Evolutionary conservation across 1,140 invertebrate species (phyloP), one percentile per base, ranked within the genome.

Genomic region (Arctopsyche grandis): DNA sequence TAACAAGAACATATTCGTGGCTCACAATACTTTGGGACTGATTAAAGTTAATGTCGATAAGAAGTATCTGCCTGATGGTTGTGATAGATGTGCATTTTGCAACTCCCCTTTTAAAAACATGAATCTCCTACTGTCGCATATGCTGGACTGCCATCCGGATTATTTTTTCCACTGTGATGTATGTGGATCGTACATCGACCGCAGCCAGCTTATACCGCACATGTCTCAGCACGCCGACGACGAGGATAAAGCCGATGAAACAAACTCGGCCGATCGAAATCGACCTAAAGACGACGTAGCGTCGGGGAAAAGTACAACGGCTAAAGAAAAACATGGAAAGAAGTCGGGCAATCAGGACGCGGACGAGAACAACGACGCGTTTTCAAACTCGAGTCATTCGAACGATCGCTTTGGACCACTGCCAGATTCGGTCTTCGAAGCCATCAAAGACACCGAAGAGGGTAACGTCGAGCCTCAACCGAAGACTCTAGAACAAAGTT

Each of bases 341-440:
- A 22, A 66, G 16, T 69, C 70, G 46, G 1, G 7, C 16, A 43
- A 43, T 9, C 60, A 66, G 5, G 9, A 52, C 24, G 19, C 52
- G n/a, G 26, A 79, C 14, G 75, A 26, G 10, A 52, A 81, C n/a
- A 73, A 84, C 19, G 79, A 76, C 38, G 77, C 82, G 24, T 86
- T 86, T 79, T 86, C 84, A 4, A 85, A 84, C 19, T 85, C 84
- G 56, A 85, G 85, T 80, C 85, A 85, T 79, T 80, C 83, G 19
- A 84, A 85, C 24, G 80, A 84, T 29, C 80, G 79, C 9, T 85
- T 85, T 63, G 84, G 75, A 1, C 84, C 84, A 9, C 75, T 85
- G 9, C 85, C 86, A 0, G 84, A 86, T 26, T 85, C 85, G 0
- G 86, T 85, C 14, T 86, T 85, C 52, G 82, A 85, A 71, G 85